A percentile compares a stretch with the other conserved stretches of the same genome.
phyloP scores from a whole-genome alignment of 1,140 invertebrate species.

The Hycleus phaleratus region DNA sequence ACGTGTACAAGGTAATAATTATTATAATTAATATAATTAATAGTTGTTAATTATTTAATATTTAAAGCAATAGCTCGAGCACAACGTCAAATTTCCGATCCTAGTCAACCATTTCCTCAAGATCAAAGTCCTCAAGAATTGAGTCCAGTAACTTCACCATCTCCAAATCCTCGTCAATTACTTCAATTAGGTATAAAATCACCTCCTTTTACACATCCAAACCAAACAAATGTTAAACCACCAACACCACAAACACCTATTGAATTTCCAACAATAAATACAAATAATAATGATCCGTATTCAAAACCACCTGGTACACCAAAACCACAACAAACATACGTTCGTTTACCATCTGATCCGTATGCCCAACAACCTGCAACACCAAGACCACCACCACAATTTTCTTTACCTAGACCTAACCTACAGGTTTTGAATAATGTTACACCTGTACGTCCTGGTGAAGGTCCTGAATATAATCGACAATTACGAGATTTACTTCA shows the following conservation, averaged over 20 bases:
- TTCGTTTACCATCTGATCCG: conserved; percentile 32
- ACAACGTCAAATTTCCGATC: conserved; percentile 46
- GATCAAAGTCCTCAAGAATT: conserved; percentile 39
- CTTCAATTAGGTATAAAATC: conserved; percentile 44
- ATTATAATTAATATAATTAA: not conserved
- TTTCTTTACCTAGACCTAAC: conserved; percentile 41
- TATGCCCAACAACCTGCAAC: conserved; percentile 47
- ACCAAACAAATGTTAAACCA: conserved; percentile 30
- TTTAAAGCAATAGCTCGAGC: conserved; percentile 47
- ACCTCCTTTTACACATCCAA: conserved; percentile 33
- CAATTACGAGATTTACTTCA: conserved; percentile 81
- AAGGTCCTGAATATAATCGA: conserved; percentile 52
- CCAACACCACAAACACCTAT: conserved; percentile 31
- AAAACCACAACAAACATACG: conserved; percentile 17
- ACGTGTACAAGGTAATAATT: conserved; percentile 55
- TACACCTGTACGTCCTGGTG: conserved; percentile 5
- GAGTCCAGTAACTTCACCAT: conserved; percentile 42
- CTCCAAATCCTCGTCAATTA: conserved; percentile 42
- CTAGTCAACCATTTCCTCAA: conserved; percentile 41
- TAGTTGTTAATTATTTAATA: not conserved
- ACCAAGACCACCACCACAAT: conserved; percentile 42
- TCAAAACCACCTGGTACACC: conserved; percentile 20
- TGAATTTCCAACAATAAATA: conserved; percentile 15
- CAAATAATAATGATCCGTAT: conserved; percentile 16
- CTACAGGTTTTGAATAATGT: conserved; percentile 5